phyloP scores from a whole-genome alignment of 92 coral and sea anemone species.

The Zoanthus gigantus region DNA sequence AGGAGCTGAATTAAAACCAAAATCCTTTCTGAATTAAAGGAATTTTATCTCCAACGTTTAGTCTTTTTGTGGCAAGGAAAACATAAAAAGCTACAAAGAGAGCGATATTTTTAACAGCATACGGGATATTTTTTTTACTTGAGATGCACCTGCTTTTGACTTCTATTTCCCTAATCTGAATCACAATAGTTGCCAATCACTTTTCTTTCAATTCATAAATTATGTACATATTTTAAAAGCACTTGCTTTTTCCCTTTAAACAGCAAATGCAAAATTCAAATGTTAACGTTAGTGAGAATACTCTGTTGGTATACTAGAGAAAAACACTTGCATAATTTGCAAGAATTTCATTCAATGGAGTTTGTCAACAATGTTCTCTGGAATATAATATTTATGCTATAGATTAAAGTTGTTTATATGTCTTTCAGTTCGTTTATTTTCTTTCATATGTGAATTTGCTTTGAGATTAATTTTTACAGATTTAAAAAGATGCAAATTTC shows the following conservation, averaged over 20 bases:
- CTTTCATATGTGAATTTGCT: no score
- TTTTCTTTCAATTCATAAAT: slow-evolving; percentile 6
- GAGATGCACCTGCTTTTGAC: slow-evolving; percentile 23
- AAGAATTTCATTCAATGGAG: not conserved
- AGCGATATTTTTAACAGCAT: slow-evolving; percentile 10
- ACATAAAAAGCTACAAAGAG: not conserved
- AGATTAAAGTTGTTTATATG: not conserved
- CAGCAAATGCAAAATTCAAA: not conserved
- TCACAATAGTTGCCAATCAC: slow-evolving; percentile 40
- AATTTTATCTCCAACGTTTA: not conserved
- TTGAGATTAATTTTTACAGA: no score
- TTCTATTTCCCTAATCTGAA: not conserved
- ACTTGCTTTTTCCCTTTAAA: not conserved
- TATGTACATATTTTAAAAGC: slow-evolving; percentile 45
- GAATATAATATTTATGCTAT: not conserved
- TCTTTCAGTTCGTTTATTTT: no score
- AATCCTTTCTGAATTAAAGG: not conserved
- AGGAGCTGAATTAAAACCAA: not conserved
- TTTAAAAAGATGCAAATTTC: no score
- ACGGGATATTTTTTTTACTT: not conserved
- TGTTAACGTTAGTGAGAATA: not conserved
- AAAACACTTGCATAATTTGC: not conserved
- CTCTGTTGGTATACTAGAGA: not conserved
- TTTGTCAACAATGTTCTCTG: not conserved
- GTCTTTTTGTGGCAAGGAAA: slow-evolving; percentile 8